Evolutionary conservation across 2,113 vertebrate species (phyloP).

Genomic region (Trichomycterus rosablanca): DNA sequence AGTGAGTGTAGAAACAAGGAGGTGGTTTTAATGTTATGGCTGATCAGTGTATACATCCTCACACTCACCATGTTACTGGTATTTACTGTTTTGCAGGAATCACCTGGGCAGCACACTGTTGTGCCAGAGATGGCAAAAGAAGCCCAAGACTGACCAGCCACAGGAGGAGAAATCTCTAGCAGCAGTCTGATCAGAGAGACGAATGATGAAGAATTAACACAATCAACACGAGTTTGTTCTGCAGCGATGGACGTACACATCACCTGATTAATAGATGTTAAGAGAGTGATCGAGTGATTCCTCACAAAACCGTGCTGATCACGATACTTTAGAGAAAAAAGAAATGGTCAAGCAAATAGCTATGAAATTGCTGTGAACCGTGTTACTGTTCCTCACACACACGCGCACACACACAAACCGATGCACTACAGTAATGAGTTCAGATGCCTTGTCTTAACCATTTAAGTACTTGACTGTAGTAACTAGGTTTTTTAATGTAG

Average conservation of each 20-base stretch:
- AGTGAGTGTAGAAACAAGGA: no score
- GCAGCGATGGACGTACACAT: not conserved
- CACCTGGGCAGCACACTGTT: constrained; percentile 50
- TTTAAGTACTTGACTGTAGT: no score
- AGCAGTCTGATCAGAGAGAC: constrained; percentile 15
- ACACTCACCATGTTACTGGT: not conserved
- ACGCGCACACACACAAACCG: not conserved
- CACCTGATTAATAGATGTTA: not conserved
- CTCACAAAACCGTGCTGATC: constrained; percentile 15
- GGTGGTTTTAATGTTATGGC: no score
- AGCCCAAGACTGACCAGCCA: constrained; percentile 12
- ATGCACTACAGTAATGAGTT: not conserved
- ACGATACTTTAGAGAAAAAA: not conserved
- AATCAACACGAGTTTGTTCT: no score
- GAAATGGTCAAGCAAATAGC: no score
- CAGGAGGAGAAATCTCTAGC: constrained; percentile 27
- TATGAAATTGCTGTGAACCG: no score
- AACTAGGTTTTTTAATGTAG: no score
- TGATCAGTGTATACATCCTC: no score
- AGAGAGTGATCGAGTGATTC: no score
- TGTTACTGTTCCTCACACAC: not conserved
- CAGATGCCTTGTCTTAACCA: not conserved
- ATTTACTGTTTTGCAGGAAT: constrained; percentile 50
- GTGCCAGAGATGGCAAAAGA: constrained; percentile 37
- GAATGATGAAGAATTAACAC: no score